Conservation (phyloP, 2,797 vertebrate genomes). For the Notolabrus celidotus region DNA sequence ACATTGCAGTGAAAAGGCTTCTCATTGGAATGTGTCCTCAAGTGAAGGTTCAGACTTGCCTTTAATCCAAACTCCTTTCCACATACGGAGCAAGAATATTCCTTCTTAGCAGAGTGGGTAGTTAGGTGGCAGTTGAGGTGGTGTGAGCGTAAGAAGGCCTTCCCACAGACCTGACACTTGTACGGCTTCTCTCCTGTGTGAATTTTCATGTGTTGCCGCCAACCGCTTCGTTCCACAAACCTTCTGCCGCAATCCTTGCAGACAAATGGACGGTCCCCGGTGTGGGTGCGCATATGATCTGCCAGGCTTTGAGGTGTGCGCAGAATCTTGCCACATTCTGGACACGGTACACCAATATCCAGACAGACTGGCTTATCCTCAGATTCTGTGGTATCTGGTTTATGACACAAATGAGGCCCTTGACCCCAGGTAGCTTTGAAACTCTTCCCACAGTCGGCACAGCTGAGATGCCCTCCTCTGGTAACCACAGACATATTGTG, state of each 20-base stretch:
- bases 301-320: slow-evolving; percentile 81
- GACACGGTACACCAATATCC: slow-evolving; percentile 80
- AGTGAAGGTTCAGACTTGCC: slow-evolving; percentile 80
- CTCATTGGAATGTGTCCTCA: slow-evolving; percentile 82
- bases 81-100: slow-evolving; percentile 81
- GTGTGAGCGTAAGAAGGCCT: slow-evolving; percentile 81
- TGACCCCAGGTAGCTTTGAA: slow-evolving; percentile 84
- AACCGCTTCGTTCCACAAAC: slow-evolving; percentile 80
- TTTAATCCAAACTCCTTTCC: slow-evolving; percentile 85
- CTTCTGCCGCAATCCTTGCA: slow-evolving; percentile 83
- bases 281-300: slow-evolving; percentile 85
- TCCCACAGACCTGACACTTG: slow-evolving; percentile 83
- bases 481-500: slow-evolving; percentile 81
- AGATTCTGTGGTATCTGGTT: slow-evolving; percentile 51
- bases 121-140: slow-evolving; percentile 83
- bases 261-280: slow-evolving; percentile 81
- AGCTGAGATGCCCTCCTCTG: slow-evolving; percentile 79
- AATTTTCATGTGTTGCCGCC: slow-evolving; percentile 83
- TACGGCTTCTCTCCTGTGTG: slow-evolving; percentile 82
- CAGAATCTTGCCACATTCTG: slow-evolving; percentile 81
- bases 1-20: slow-evolving; percentile 80
- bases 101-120: slow-evolving; percentile 83
- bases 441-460: slow-evolving; percentile 79
- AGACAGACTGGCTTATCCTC: slow-evolving; percentile 77
- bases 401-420: slow-evolving; percentile 82